These are phyloP conservation scores for Maccullochella peelii DNA, from an alignment of 2,113 vertebrate genomes.

Conservation along the genomic window DNA sequence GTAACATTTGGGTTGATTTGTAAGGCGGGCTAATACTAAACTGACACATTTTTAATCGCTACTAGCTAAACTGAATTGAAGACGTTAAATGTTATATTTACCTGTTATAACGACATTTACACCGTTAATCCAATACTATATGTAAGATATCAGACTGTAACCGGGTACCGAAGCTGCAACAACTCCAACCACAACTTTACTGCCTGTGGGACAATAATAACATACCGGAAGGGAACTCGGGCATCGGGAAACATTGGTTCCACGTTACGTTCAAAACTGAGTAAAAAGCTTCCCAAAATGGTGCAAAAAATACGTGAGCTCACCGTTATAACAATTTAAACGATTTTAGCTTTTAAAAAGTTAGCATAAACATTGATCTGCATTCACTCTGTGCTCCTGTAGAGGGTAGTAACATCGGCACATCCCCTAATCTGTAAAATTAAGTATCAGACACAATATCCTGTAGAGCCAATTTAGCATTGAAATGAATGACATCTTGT, in stretches of 20 bases:
- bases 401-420: conserved; percentile 55
- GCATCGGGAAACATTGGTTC: conserved; percentile 38
- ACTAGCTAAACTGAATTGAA: background rate
- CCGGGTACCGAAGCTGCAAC: background rate
- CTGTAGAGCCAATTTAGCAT: background rate
- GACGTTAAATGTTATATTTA: background rate
- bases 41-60: background rate
- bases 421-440: background rate
- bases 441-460: background rate
- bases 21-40: background rate
- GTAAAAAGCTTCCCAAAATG: background rate
- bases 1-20: background rate
- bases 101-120: background rate
- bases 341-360: too few species aligned
- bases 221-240: conserved; percentile 61
- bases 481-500: conserved; percentile 1
- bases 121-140: accelerated
- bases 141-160: background rate
- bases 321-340: accelerated
- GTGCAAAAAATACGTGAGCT: background rate
- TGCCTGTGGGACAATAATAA: conserved; percentile 52
- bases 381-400: conserved; percentile 26
- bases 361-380: background rate
- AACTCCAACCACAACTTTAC: background rate
- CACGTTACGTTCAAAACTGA: background rate